Conservation (phyloP, 2,113 vertebrate species). For the Origma solitaria region DNA sequence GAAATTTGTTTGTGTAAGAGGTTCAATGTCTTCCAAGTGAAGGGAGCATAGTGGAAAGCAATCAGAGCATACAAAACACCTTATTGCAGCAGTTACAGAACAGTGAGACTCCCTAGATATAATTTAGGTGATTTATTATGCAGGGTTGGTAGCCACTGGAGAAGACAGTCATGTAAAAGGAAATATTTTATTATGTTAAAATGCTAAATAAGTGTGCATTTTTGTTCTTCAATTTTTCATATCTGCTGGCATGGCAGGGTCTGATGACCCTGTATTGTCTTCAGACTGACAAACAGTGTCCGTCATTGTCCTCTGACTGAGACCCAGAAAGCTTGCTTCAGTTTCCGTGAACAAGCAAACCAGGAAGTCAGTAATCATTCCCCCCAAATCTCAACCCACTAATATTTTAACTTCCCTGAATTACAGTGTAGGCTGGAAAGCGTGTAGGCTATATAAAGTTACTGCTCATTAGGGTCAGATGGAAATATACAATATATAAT, state of each 20-base stretch:
- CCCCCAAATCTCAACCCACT: not conserved
- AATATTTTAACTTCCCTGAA: not conserved
- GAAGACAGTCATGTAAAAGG: not conserved
- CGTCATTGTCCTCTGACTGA: not conserved
- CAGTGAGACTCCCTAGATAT: not conserved
- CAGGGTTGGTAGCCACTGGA: not conserved
- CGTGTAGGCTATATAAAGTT: not conserved
- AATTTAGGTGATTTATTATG: not conserved
- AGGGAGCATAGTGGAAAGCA: not conserved
- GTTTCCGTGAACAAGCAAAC: not conserved
- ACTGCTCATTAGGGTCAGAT: not conserved
- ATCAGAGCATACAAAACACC: not conserved
- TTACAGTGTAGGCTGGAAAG: not conserved
- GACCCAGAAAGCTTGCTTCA: not conserved
- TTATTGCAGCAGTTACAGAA: not conserved
- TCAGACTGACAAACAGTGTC: not conserved
- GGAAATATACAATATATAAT: not conserved
- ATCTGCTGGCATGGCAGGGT: not conserved
- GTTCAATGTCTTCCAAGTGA: not conserved
- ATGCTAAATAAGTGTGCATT: not conserved
- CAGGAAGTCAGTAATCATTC: not conserved
- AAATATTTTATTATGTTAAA: not conserved
- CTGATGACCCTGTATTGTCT: not conserved
- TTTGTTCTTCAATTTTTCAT: not conserved
- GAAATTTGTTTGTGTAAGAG: not conserved